Conservation (phyloP, 2,113 vertebrate species). For the Bagarius yarrelli region DNA sequence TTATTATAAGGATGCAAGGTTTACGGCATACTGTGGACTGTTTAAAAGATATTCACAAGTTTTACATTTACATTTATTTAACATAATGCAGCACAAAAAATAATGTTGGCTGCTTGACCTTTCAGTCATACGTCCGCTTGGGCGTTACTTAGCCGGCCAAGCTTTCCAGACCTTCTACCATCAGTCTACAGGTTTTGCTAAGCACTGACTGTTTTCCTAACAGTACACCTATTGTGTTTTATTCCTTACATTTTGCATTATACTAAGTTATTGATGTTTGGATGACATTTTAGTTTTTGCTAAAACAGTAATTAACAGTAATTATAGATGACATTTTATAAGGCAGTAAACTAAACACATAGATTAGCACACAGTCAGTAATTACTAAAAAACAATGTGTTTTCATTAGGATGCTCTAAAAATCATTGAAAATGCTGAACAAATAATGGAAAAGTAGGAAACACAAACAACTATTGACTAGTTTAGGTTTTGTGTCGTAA, state of each 20-base stretch:
- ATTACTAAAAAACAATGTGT: neutral
- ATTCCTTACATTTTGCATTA: neutral
- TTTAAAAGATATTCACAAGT: too few species aligned
- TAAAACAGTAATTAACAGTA: conserved; percentile 32
- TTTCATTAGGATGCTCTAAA: neutral
- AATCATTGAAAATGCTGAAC: neutral
- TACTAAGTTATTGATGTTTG: conserved; percentile 11
- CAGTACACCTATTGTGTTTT: neutral
- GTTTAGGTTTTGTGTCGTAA: too few species aligned
- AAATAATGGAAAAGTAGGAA: neutral
- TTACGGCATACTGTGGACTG: too few species aligned
- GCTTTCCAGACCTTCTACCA: too few species aligned
- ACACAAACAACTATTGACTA: neutral
- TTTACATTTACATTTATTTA: too few species aligned
- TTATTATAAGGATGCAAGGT: too few species aligned
- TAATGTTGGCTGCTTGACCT: too few species aligned
- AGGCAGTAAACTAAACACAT: conserved; percentile 25
- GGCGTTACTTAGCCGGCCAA: too few species aligned
- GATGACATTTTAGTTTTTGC: neutral
- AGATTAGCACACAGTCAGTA: neutral
- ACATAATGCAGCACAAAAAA: too few species aligned
- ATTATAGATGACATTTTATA: conserved; percentile 42
- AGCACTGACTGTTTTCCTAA: neutral
- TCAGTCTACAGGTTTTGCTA: too few species aligned
- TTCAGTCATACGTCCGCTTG: too few species aligned